Percentiles rank a stretch among this genome's conserved stretches.
Conservation (phyloP, 2,797 vertebrate genomes). For the Chaenodraco wilsoni region DNA sequence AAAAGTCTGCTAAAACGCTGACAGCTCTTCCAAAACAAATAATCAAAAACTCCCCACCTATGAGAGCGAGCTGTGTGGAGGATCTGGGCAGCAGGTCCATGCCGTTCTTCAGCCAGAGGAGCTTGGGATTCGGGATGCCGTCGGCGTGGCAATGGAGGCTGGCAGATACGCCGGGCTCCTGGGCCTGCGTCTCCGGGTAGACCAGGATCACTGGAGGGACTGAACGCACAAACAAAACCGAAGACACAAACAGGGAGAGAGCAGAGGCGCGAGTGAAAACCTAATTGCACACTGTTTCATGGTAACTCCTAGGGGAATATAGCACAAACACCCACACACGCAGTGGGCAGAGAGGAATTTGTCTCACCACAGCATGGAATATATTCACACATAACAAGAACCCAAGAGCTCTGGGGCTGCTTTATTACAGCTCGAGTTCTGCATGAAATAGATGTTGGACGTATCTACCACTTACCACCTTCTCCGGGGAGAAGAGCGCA, state of each 20-base stretch:
- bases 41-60: slow-evolving; percentile 84
- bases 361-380: slow-evolving; percentile 69
- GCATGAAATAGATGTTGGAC: slow-evolving; percentile 62
- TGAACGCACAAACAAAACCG: slow-evolving; percentile 66
- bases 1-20: slow-evolving; percentile 11
- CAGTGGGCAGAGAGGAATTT: slow-evolving; percentile 59
- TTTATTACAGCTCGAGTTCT: slow-evolving; percentile 59
- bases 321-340: slow-evolving; percentile 60
- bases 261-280: slow-evolving; percentile 54
- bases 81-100: slow-evolving; percentile 87
- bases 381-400: slow-evolving; percentile 74
- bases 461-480: slow-evolving; percentile 48
- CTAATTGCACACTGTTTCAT: slow-evolving; percentile 72
- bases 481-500: slow-evolving; percentile 40
- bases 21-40: slow-evolving; percentile 12
- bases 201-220: slow-evolving; percentile 97
- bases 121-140: slow-evolving; percentile 93
- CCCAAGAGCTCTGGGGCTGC: slow-evolving; percentile 61
- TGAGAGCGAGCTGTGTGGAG: slow-evolving; percentile 90
- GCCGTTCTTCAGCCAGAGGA: slow-evolving; percentile 97
- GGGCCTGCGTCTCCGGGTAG: slow-evolving; percentile 95
- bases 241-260: slow-evolving; percentile 55
- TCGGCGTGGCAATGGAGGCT: slow-evolving; percentile 94
- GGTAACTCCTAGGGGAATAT: slow-evolving; percentile 60
- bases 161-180: slow-evolving; percentile 92